phyloP scores from a whole-genome alignment of 1,140 invertebrate species.

The Trissolcus basalis region DNA sequence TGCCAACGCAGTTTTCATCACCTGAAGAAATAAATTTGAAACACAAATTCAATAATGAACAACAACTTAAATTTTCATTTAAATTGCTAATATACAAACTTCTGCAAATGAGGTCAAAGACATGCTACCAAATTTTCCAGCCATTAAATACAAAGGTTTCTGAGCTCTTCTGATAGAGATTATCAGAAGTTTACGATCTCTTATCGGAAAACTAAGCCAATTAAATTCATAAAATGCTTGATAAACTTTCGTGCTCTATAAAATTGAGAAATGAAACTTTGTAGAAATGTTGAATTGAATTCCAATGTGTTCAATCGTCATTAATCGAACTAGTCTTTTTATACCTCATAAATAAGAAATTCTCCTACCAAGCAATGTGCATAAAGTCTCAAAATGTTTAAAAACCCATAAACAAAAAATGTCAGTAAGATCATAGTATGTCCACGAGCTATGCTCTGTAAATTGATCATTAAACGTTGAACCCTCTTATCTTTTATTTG shows the following conservation, averaged over 20 bases:
- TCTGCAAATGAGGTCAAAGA: slow-evolving; percentile 40
- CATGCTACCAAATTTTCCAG: slow-evolving; percentile 36
- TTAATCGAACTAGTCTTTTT: too few relatives aligned
- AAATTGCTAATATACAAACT: slow-evolving; percentile 26
- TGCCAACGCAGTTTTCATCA: too few relatives aligned
- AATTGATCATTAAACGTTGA: too few relatives aligned
- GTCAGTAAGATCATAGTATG: slow-evolving; percentile 48
- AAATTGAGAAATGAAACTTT: too few relatives aligned
- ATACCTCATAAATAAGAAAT: slow-evolving; percentile 48
- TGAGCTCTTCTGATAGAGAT: slow-evolving; percentile 35
- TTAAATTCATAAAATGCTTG: slow-evolving; percentile 45
- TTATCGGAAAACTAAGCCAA: slow-evolving; percentile 31
- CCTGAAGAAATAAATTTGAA: too few relatives aligned
- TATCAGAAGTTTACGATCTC: slow-evolving; percentile 25
- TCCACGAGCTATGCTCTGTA: slow-evolving; percentile 23
- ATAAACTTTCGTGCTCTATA: slow-evolving; percentile 32
- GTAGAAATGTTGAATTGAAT: too few relatives aligned
- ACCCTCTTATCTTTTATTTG: too few relatives aligned
- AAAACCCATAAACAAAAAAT: slow-evolving; percentile 52
- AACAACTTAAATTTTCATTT: too few relatives aligned
- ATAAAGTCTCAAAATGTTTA: slow-evolving; percentile 49
- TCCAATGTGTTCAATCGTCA: too few relatives aligned
- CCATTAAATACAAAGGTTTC: slow-evolving; percentile 27
- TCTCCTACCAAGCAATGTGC: slow-evolving; percentile 49
- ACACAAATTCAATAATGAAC: too few relatives aligned